phyloP scores from a whole-genome alignment of 1,140 invertebrate species.

The Gonatopus flavifemur region DNA sequence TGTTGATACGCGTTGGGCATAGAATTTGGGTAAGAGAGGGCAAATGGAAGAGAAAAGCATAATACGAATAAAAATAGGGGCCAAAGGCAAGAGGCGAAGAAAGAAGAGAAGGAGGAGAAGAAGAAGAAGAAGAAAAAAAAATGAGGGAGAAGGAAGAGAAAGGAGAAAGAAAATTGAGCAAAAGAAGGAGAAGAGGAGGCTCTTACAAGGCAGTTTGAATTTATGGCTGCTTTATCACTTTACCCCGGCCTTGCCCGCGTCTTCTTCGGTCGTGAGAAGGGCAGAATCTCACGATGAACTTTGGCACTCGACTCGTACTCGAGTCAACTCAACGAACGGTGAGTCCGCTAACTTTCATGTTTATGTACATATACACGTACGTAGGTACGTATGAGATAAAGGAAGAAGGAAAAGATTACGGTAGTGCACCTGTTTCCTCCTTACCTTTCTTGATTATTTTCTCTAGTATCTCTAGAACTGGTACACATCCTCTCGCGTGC shows the following conservation, averaged over 20 bases:
- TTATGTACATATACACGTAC: slow-evolving; percentile 48
- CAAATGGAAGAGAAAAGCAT: slow-evolving; percentile 15
- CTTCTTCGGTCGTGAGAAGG: slow-evolving; percentile 48
- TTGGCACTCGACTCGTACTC: slow-evolving; percentile 51
- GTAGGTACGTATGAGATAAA: too few species aligned
- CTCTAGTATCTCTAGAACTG: background rate
- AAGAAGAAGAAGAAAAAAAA: slow-evolving; percentile 25
- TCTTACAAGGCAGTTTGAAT: slow-evolving; percentile 43
- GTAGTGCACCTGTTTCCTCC: slow-evolving; percentile 49
- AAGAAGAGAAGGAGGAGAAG: slow-evolving; percentile 10
- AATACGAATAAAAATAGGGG: slow-evolving; percentile 2
- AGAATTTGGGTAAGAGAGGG: slow-evolving; percentile 18
- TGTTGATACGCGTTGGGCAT: slow-evolving; percentile 29
- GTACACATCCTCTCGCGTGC: background rate
- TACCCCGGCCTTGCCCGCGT: slow-evolving; percentile 54
- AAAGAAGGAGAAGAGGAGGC: slow-evolving; percentile 17
- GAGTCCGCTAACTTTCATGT: slow-evolving; percentile 50
- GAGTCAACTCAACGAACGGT: slow-evolving; percentile 46
- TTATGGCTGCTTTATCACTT: slow-evolving; percentile 61
- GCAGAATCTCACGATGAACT: slow-evolving; percentile 56
- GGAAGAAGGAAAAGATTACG: slow-evolving; percentile 51
- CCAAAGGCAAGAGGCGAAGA: slow-evolving; percentile 1
- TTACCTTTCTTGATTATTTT: slow-evolving; percentile 4
- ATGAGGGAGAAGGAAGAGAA: slow-evolving; percentile 18
- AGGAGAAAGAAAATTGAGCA: slow-evolving; percentile 7